A percentile compares a stretch with the other conserved stretches of the same genome.
phyloP scores from a whole-genome alignment of 2,888 invertebrate genomes.

The Brachyptera risi region DNA sequence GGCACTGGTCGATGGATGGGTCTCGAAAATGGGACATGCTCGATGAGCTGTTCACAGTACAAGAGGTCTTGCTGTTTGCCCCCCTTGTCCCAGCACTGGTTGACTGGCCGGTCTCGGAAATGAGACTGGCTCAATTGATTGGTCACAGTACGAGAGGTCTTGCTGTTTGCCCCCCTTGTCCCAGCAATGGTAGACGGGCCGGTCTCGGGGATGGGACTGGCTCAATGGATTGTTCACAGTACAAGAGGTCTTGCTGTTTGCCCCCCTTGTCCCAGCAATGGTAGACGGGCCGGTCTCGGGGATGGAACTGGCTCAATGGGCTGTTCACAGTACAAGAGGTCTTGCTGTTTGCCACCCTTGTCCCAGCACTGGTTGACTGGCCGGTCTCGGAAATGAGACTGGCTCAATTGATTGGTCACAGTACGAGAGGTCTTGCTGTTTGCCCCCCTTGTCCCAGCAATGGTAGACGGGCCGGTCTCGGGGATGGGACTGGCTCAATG shows the following conservation, averaged over 20 bases:
- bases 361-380: constrained; percentile 1
- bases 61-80: constrained; percentile 4
- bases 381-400: constrained; percentile 16
- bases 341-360: constrained; percentile 1
- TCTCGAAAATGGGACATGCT: constrained; percentile 21
- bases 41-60: no score
- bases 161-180: constrained; percentile 2
- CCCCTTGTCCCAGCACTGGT: background rate
- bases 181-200: background rate
- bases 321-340: background rate
- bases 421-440: constrained; percentile 35
- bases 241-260: background rate
- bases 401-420: constrained; percentile 40
- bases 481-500: constrained; percentile 29
- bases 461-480: background rate
- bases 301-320: constrained; percentile 32
- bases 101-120: background rate
- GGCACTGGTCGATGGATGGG: background rate
- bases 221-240: constrained; percentile 32
- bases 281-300: background rate
- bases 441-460: background rate
- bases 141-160: background rate
- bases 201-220: constrained; percentile 20
- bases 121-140: constrained; percentile 27
- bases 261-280: background rate